These are phyloP conservation scores for Paedocypris micromegethes DNA, from an alignment of 2,797 vertebrate genomes.

Conservation along the genomic window DNA sequence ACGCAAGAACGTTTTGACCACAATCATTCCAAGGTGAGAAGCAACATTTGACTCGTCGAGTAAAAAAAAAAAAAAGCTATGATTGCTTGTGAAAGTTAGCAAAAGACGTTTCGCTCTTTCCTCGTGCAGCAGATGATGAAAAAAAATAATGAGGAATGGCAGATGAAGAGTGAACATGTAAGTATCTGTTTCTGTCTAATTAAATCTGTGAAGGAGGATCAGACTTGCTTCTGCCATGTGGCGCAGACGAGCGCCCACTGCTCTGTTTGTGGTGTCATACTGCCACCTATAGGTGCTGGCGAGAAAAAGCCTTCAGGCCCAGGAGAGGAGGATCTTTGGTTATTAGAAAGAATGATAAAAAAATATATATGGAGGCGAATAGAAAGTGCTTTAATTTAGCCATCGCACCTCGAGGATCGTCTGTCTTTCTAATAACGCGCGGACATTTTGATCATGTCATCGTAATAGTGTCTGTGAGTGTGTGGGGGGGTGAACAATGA, in stretches of 20 bases:
- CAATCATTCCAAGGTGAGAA: conserved; percentile 65
- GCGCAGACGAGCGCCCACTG: conserved; percentile 51
- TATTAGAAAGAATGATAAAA: conserved; percentile 33
- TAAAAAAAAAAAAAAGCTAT: conserved; percentile 59
- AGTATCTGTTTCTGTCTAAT: conserved; percentile 81
- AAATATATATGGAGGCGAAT: no score
- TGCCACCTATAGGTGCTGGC: conserved; percentile 74
- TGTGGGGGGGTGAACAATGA: conserved; percentile 46
- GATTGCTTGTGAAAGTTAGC: conserved; percentile 69
- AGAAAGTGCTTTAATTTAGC: no score
- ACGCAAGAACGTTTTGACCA: conserved; percentile 6
- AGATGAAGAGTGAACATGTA: conserved; percentile 77
- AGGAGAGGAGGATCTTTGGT: conserved; percentile 38
- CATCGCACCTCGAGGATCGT: no score
- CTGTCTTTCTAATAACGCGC: no score
- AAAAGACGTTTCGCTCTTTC: conserved; percentile 64
- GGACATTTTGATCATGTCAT: no score
- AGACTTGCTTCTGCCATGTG: conserved; percentile 65
- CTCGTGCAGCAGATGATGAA: conserved; percentile 61
- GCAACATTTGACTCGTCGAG: conserved; percentile 61
- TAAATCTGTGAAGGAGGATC: conserved; percentile 74
- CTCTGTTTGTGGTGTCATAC: conserved; percentile 69
- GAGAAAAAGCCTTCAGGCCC: conserved; percentile 47
- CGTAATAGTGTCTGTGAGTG: conserved; percentile 55
- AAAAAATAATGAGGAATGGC: conserved; percentile 68